These are phyloP conservation scores for Stegana nigrithorax DNA, from an alignment of 2,888 invertebrate genomes.

Conservation along the genomic window DNA sequence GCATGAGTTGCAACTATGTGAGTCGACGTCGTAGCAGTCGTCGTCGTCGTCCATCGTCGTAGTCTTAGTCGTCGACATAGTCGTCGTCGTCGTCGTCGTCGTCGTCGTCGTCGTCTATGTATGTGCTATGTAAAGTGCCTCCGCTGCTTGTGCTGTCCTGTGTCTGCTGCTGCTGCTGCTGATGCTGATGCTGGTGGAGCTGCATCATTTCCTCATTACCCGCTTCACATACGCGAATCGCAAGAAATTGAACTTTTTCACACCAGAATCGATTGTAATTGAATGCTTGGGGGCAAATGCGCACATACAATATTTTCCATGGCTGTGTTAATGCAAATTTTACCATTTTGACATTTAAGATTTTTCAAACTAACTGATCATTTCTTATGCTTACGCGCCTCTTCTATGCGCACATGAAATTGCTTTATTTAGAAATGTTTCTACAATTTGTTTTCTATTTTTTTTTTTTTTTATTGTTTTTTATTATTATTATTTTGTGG, in stretches of 20 bases:
- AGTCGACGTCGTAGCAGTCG: too few species aligned
- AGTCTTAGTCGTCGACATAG: not conserved
- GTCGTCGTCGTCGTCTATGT: conserved; percentile 4
- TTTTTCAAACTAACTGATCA: conserved; percentile 49
- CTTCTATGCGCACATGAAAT: conserved; percentile 64
- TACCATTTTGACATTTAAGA: conserved; percentile 46
- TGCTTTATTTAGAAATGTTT: conserved; percentile 52
- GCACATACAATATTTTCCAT: not conserved
- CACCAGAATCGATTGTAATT: conserved; percentile 66
- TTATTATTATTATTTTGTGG: too few species aligned
- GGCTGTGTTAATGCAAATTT: conserved; percentile 43
- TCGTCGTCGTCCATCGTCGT: conserved; percentile 9
- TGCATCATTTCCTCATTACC: conserved; percentile 15
- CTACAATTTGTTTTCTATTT: too few species aligned
- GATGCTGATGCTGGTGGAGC: not conserved
- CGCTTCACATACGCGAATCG: conserved; percentile 16
- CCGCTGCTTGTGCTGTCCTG: not conserved
- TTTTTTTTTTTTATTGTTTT: too few species aligned
- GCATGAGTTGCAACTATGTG: conserved; percentile 58
- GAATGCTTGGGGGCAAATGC: conserved; percentile 56
- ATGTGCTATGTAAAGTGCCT: not conserved
- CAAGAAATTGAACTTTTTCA: conserved; percentile 65
- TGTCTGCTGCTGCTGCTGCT: not conserved
- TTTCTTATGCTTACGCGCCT: too few species aligned
- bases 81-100: too few species aligned